A percentile compares a stretch with the other conserved stretches of the same genome.
phyloP scores from a whole-genome alignment of 2,888 invertebrate genomes.

The Ochropleura leucogaster region DNA sequence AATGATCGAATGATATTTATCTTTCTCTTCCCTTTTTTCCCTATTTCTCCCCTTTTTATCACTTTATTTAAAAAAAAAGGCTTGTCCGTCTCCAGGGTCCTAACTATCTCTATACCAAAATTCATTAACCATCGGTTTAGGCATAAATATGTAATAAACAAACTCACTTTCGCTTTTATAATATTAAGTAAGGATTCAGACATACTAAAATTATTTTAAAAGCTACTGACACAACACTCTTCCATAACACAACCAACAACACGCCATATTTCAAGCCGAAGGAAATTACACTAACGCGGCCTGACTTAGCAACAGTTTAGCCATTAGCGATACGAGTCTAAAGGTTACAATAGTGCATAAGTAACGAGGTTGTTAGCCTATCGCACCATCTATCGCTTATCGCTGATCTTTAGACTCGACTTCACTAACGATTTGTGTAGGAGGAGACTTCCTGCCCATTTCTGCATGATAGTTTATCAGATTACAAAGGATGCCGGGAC shows the following conservation, averaged over 20 bases:
- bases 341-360: conserved; percentile 49
- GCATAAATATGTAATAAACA: too few relatives aligned
- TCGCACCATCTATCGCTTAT: conserved; percentile 45
- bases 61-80: too few relatives aligned
- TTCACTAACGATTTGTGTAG: conserved; percentile 51
- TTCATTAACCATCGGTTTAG: too few relatives aligned
- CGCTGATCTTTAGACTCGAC: conserved; percentile 43
- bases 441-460: conserved; percentile 37
- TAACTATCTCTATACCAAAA: too few relatives aligned
- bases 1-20: too few relatives aligned
- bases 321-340: conserved; percentile 43
- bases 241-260: not conserved
- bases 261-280: conserved; percentile 29
- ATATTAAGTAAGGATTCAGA: not conserved
- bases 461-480: conserved; percentile 33
- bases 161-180: too few relatives aligned
- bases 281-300: conserved; percentile 45
- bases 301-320: conserved; percentile 51
- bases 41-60: too few relatives aligned
- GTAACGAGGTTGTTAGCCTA: conserved; percentile 52
- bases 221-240: not conserved
- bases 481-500: conserved; percentile 14
- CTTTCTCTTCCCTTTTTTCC: too few relatives aligned
- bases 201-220: not conserved
- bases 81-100: too few relatives aligned